Base-by-base conservation (phyloP, 2,113 vertebrate species). In the Triplophysa siluroides region DNA sequence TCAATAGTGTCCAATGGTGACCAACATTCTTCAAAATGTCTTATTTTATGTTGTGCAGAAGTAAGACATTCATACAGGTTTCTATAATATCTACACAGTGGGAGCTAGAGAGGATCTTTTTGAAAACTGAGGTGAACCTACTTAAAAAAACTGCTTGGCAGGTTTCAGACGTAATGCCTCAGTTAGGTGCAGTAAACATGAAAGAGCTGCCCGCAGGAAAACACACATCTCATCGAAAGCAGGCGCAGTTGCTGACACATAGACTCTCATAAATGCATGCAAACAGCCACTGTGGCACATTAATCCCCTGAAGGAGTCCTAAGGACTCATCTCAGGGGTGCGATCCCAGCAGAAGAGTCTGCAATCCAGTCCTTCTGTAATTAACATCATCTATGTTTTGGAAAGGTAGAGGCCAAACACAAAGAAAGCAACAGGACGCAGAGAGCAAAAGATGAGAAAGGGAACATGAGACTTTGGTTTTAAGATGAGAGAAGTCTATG, bases 271-370 rank as follows among this genome's bases (percentile, higher is more conserved):
- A 69, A 68, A 71, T 81, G 54, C 78, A 80, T 54, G 75, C 81
- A 86, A 81, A 87, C 78, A 68, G 75, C 84, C 74, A 77, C 61
- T 61, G 69, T 43, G n/a, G 76, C 50, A 81, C 80, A 60, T 24
- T 90, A 90, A 93, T 92, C 88, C 91, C 85, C 86, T 90, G 87
- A 91, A 92, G 89, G 88, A 86, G 84, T 87, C 88, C 92, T 92
- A 88, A 91, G 90, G 87, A 81, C 78, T 33, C 4, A 16, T 86
- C 86, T 88, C 79, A 84, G 86, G 89, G 88, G 88, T 85, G 66
- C 50, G 74, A 78, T 81, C 77, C 78, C 78, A 83, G 73, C 86
- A 88, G 80, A 79, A 79, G 81, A 84, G 77, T 66, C 84, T 77
- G 83, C 75, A 68, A 77, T 86, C 89, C 66, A 43, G 85, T 88